Percentiles rank a stretch among this genome's conserved stretches.
These are phyloP conservation scores for Cydia amplana DNA, from an alignment of 1,140 invertebrate species.

Conservation along the genomic window DNA sequence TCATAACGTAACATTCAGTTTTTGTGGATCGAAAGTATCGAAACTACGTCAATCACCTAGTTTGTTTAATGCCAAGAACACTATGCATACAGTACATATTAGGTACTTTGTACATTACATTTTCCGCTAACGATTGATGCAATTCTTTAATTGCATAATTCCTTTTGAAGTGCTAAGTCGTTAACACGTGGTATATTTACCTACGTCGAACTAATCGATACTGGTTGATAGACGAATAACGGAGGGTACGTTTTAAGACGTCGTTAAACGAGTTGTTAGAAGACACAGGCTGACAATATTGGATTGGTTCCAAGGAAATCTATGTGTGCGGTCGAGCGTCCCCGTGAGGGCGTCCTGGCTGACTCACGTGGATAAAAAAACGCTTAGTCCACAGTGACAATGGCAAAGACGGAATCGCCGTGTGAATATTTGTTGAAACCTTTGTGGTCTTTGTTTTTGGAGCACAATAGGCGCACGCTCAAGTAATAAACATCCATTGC, in stretches of 20 bases:
- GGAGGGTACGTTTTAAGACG: constrained; percentile 24
- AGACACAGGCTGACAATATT: constrained; percentile 49
- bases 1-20: constrained; percentile 45
- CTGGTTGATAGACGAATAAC: constrained; percentile 22
- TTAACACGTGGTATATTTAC: constrained; percentile 3
- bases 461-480: constrained; percentile 23
- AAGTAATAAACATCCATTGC: constrained; percentile 15
- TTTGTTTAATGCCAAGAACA: constrained; percentile 14
- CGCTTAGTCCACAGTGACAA: constrained; percentile 15
- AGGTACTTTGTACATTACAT: neutral
- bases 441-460: constrained; percentile 27
- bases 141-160: constrained; percentile 3
- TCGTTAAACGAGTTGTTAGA: constrained; percentile 30
- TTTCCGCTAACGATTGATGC: neutral
- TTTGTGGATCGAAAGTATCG: constrained; percentile 42
- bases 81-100: neutral
- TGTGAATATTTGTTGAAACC: constrained; percentile 24
- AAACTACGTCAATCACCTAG: constrained; percentile 35
- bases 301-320: constrained; percentile 61
- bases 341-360: constrained; percentile 44
- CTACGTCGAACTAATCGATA: constrained; percentile 14
- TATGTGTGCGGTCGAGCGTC: constrained; percentile 54
- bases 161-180: neutral
- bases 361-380: constrained; percentile 31
- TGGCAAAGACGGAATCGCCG: constrained; percentile 19